Conservation (phyloP, 2,113 vertebrate genomes). For the Amphiprion ocellaris region DNA sequence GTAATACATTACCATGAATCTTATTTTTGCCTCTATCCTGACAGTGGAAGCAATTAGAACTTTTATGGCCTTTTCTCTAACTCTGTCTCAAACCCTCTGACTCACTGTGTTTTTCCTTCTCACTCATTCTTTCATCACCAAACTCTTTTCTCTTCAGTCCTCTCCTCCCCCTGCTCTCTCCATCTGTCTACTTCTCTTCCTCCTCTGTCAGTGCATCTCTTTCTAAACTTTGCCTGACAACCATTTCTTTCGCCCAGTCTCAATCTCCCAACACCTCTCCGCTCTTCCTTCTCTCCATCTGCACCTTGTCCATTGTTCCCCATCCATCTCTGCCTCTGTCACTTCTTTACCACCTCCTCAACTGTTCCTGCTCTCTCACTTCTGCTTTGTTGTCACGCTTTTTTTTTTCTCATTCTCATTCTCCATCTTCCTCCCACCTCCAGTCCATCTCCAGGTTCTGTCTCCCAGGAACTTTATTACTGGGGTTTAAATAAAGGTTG, state of each 20-base stretch:
- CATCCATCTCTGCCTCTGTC: conserved; percentile 11
- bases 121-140: conserved; percentile 3
- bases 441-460: conserved; percentile 16
- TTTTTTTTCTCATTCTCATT: conserved; percentile 7
- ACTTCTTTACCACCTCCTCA: conserved; percentile 21
- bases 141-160: conserved; percentile 6
- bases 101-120: not conserved
- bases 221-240: not conserved
- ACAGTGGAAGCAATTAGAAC: conserved; percentile 12
- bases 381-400: not conserved
- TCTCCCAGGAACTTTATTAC: conserved; percentile 42
- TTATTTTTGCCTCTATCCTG: not conserved
- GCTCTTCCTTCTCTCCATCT: conserved; percentile 8
- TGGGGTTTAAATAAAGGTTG: conserved; percentile 61
- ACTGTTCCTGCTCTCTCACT: not conserved
- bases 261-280: conserved; percentile 4
- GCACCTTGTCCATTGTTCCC: conserved; percentile 2
- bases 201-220: not conserved
- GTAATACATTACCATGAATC: not conserved
- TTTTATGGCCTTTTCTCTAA: not conserved
- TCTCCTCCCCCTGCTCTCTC: conserved; percentile 9
- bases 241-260: conserved; percentile 1
- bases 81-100: conserved; percentile 14
- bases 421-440: conserved; percentile 28
- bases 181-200: conserved; percentile 18